These are phyloP conservation scores for Strongylocentrotus purpuratus DNA, from an alignment of 35 echinoderm and acorn worm genomes.

Conservation along the genomic window DNA sequence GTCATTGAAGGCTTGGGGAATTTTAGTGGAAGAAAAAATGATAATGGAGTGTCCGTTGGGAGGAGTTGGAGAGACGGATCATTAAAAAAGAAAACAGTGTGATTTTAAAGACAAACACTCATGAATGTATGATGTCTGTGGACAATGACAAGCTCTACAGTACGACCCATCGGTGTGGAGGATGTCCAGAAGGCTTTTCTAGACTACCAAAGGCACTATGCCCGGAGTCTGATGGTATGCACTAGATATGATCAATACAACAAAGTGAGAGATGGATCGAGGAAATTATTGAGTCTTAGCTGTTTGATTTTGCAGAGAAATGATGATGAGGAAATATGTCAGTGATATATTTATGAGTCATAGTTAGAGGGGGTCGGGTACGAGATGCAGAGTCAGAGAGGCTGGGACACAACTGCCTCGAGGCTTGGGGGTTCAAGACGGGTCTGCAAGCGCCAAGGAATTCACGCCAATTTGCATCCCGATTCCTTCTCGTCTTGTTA, in stretches of 20 bases:
- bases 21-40: background rate
- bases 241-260: background rate
- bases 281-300: background rate
- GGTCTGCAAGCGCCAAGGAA: background rate
- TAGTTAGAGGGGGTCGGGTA: background rate
- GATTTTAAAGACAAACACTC: constrained; percentile 18
- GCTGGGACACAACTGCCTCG: background rate
- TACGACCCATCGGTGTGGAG: background rate
- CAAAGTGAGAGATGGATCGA: background rate
- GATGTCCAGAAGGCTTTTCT: background rate
- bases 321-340: constrained; percentile 21
- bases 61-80: constrained; percentile 10
- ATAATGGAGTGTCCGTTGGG: background rate
- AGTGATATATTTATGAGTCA: constrained; percentile 34
- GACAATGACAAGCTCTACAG: background rate
- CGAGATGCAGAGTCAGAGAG: constrained; percentile 43
- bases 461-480: constrained; percentile 16
- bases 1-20: background rate
- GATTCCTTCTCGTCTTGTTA: background rate
- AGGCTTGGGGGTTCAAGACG: constrained; percentile 2
- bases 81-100: constrained; percentile 37
- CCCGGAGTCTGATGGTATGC: background rate
- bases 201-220: background rate
- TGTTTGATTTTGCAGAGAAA: background rate
- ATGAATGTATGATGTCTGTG: background rate